Percentiles rank a stretch among this genome's conserved stretches.
phyloP scores from a whole-genome alignment of 2,888 invertebrate species.

The Xanthostigma xanthostigma region DNA sequence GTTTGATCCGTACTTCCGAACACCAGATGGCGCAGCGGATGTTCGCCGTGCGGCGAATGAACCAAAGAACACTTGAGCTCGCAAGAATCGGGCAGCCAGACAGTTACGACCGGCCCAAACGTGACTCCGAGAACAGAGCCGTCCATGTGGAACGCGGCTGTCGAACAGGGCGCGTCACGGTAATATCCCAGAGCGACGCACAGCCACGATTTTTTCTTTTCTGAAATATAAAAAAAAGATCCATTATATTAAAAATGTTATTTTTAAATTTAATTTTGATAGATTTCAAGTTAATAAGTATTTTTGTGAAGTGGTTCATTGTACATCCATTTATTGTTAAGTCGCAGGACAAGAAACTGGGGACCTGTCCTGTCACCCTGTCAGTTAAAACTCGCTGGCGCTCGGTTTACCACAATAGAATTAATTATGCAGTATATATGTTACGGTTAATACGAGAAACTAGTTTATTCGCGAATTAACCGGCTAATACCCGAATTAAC shows the following conservation, averaged over 20 bases:
- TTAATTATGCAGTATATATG: too few species aligned
- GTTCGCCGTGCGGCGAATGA: slow-evolving; percentile 21
- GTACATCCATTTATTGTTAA: too few species aligned
- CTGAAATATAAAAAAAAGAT: slow-evolving; percentile 23
- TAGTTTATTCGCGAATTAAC: too few species aligned
- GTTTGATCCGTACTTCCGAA: slow-evolving; percentile 41
- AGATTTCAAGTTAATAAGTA: too few species aligned
- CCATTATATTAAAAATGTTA: too few species aligned
- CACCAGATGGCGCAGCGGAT: slow-evolving; percentile 30
- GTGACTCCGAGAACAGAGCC: slow-evolving; percentile 60
- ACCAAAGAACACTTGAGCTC: slow-evolving; percentile 41
- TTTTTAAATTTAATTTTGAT: not conserved
- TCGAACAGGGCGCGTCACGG: slow-evolving; percentile 37
- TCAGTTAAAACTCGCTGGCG: too few species aligned
- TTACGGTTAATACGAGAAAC: too few species aligned
- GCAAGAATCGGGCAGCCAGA: slow-evolving; percentile 48
- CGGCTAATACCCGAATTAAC: too few species aligned
- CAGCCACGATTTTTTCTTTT: slow-evolving; percentile 43
- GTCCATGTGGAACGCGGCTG: slow-evolving; percentile 53
- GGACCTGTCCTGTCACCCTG: too few species aligned
- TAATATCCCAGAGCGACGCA: slow-evolving; percentile 49
- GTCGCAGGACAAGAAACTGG: too few species aligned
- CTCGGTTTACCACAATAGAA: too few species aligned
- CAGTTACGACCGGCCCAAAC: slow-evolving; percentile 48
- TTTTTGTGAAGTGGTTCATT: too few species aligned